Percentiles rank a stretch among this genome's conserved stretches.
phyloP scores from a whole-genome alignment of 2,113 vertebrate species.

The Osmerus mordax region DNA sequence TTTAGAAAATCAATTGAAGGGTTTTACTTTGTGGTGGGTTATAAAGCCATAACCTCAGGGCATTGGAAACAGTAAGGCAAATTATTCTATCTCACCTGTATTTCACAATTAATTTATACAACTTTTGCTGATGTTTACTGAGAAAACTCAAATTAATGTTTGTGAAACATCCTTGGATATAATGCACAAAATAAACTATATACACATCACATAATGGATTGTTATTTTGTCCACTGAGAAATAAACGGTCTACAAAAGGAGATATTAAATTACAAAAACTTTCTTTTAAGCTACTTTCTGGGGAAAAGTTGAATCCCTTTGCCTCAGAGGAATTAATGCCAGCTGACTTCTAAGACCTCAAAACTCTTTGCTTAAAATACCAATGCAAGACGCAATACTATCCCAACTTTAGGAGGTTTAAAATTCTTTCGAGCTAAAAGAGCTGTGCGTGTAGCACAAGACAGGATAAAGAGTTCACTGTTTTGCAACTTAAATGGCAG shows the following conservation, averaged over 20 bases:
- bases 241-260: slow-evolving; percentile 26
- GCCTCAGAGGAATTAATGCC: slow-evolving; percentile 66
- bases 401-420: slow-evolving; percentile 59
- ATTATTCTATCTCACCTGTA: slow-evolving; percentile 21
- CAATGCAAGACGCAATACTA: slow-evolving; percentile 62
- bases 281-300: slow-evolving; percentile 63
- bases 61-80: slow-evolving; percentile 23
- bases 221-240: slow-evolving; percentile 24
- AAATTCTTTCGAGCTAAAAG: slow-evolving; percentile 61
- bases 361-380: slow-evolving; percentile 68
- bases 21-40: neutral
- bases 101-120: neutral
- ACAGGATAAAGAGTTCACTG: slow-evolving; percentile 51
- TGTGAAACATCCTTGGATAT: neutral
- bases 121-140: slow-evolving; percentile 6
- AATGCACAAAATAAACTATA: slow-evolving; percentile 19
- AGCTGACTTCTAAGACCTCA: slow-evolving; percentile 72
- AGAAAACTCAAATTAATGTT: neutral
- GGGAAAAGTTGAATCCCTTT: slow-evolving; percentile 55
- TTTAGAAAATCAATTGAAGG: too few relatives aligned
- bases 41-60: slow-evolving; percentile 1
- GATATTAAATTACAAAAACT: slow-evolving; percentile 42
- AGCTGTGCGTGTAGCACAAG: slow-evolving; percentile 27
- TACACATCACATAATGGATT: slow-evolving; percentile 25
- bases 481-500: slow-evolving; percentile 19